A percentile compares a stretch with the other conserved stretches of the same genome.
Evolutionary conservation across 1,140 invertebrate species (phyloP).

Genomic region (Lordiphosa clarofinis): DNA sequence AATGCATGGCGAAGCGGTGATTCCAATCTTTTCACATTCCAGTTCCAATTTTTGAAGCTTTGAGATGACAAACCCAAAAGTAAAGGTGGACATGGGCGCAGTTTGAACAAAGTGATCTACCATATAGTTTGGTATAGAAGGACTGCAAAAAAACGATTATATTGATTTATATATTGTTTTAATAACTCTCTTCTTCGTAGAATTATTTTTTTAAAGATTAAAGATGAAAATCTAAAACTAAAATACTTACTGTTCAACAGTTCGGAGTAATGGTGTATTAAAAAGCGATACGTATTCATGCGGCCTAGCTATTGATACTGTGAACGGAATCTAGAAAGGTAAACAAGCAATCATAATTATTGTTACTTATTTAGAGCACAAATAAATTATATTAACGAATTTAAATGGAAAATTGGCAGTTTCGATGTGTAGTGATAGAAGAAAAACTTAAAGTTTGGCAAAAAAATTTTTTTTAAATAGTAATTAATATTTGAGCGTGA

Average conservation of each 20-base stretch:
- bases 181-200: no score
- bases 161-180: neutral
- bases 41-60: slow-evolving; percentile 82
- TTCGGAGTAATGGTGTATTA: slow-evolving; percentile 83
- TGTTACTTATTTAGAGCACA: neutral
- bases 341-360: neutral
- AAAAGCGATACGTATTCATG: slow-evolving; percentile 83
- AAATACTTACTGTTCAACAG: slow-evolving; percentile 83
- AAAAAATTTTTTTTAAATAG: no score
- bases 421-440: no score
- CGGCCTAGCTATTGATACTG: slow-evolving; percentile 84
- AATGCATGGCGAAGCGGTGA: slow-evolving; percentile 5
- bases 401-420: no score
- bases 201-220: no score
- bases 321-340: slow-evolving; percentile 82
- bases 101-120: slow-evolving; percentile 87
- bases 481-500: no score
- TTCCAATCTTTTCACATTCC: neutral
- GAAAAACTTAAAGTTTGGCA: no score
- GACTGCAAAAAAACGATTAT: slow-evolving; percentile 15
- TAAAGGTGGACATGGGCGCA: slow-evolving; percentile 91
- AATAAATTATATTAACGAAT: no score
- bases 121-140: slow-evolving; percentile 79
- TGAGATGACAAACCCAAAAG: slow-evolving; percentile 90
- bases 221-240: neutral